These are phyloP conservation scores for Camponotus pennsylvanicus DNA, from an alignment of 1,140 invertebrate genomes.

Conservation along the genomic window DNA sequence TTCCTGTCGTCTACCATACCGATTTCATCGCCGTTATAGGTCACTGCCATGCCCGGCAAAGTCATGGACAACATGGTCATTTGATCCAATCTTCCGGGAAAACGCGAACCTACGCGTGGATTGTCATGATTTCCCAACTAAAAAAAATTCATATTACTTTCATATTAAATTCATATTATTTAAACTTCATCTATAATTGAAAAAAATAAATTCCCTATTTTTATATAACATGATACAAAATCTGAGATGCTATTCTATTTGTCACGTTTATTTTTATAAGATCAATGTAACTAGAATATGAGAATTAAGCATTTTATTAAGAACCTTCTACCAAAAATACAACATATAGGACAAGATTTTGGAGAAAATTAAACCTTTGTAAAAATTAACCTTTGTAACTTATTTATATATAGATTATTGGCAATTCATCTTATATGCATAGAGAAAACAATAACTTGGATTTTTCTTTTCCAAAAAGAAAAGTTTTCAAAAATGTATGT, in stretches of 20 bases:
- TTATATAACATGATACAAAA: too few relatives aligned
- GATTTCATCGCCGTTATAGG: slow-evolving; percentile 94
- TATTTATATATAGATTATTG: neutral
- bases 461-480: neutral
- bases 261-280: too few relatives aligned
- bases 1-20: slow-evolving; percentile 90
- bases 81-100: slow-evolving; percentile 89
- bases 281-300: too few relatives aligned
- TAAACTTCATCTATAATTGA: neutral
- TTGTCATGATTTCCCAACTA: slow-evolving; percentile 92
- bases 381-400: too few relatives aligned
- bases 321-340: too few relatives aligned
- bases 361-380: neutral
- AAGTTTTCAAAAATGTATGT: neutral
- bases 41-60: slow-evolving; percentile 92
- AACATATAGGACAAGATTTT: neutral
- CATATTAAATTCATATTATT: neutral
- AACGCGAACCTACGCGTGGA: slow-evolving; percentile 88
- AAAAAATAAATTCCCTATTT: neutral
- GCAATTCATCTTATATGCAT: neutral
- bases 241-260: too few relatives aligned
- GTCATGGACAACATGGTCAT: slow-evolving; percentile 91
- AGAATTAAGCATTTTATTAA: too few relatives aligned
- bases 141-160: neutral
- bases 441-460: neutral